A percentile compares a stretch with the other conserved stretches of the same genome.
These are phyloP conservation scores for Vulpes lagopus DNA, from an alignment of 2,113 vertebrate genomes.

Conservation along the genomic window DNA sequence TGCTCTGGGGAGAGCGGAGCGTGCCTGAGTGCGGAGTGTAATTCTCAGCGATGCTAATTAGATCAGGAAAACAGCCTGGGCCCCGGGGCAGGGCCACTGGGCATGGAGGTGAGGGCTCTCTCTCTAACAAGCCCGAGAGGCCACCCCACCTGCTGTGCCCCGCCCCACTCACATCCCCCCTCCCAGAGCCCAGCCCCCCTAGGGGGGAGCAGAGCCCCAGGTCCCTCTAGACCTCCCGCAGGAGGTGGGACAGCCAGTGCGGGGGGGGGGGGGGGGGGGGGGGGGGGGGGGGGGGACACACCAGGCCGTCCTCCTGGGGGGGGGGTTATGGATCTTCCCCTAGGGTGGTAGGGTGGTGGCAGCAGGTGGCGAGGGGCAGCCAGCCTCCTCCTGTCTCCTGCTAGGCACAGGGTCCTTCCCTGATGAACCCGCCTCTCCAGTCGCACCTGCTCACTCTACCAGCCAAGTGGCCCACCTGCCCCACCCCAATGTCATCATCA, in stretches of 20 bases:
- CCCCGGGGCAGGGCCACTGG: slow-evolving; percentile 18
- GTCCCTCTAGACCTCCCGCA: neutral
- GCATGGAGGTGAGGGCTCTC: neutral
- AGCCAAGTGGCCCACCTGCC: neutral
- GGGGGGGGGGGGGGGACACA: neutral
- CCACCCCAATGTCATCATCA: neutral
- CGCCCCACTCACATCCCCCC: neutral
- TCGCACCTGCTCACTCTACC: neutral
- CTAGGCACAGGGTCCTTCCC: neutral
- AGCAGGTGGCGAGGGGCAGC: neutral
- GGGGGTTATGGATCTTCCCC: neutral
- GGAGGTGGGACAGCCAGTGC: neutral
- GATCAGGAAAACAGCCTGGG: slow-evolving; percentile 37
- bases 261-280: rapidly evolving
- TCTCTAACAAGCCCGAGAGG: neutral
- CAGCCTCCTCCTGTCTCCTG: neutral
- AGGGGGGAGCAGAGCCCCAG: too few species aligned
- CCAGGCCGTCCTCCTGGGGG: neutral
- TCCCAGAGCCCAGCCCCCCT: neutral
- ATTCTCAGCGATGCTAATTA: slow-evolving; percentile 42
- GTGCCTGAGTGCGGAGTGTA: neutral
- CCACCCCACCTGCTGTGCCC: neutral
- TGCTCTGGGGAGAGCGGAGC: slow-evolving; percentile 75
- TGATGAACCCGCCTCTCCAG: neutral
- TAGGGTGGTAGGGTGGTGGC: neutral